Evolutionary conservation across 2,797 vertebrate genomes (phyloP).

Genomic region (Austrolebias charrua): DNA sequence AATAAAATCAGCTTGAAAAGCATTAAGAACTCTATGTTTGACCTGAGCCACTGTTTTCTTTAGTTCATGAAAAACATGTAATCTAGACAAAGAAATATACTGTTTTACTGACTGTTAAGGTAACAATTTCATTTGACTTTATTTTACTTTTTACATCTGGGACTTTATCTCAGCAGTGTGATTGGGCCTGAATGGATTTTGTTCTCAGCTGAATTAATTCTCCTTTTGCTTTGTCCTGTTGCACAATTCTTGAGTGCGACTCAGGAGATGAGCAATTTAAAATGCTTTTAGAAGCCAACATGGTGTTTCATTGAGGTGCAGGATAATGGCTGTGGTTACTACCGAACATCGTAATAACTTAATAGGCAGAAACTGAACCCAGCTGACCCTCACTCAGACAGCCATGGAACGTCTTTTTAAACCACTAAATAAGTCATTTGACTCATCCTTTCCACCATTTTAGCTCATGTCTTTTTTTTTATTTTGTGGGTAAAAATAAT

Average conservation of each 20-base stretch:
- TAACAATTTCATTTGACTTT: slow-evolving; percentile 2
- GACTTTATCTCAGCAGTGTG: slow-evolving; percentile 46
- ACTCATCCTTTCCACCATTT: neutral
- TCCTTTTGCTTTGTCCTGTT: slow-evolving; percentile 52
- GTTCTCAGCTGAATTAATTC: slow-evolving; percentile 62
- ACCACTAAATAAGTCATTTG: neutral
- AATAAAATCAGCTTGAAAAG: slow-evolving; percentile 17
- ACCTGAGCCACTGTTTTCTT: slow-evolving; percentile 30
- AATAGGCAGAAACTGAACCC: slow-evolving; percentile 41
- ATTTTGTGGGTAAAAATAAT: neutral
- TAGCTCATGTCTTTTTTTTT: neutral
- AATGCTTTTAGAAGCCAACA: slow-evolving; percentile 38
- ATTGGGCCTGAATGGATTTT: slow-evolving; percentile 52
- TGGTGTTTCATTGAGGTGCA: slow-evolving; percentile 29
- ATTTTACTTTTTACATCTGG: slow-evolving; percentile 31
- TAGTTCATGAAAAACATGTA: slow-evolving; percentile 17
- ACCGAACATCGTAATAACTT: slow-evolving; percentile 39
- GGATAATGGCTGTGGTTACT: slow-evolving; percentile 23
- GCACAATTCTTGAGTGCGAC: slow-evolving; percentile 21
- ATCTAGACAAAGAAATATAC: slow-evolving; percentile 9
- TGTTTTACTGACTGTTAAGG: slow-evolving; percentile 30
- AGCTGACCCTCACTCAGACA: slow-evolving; percentile 18
- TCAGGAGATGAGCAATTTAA: slow-evolving; percentile 25
- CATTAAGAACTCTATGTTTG: slow-evolving; percentile 6
- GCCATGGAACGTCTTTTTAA: slow-evolving; percentile 26